A percentile compares a stretch with the other conserved stretches of the same genome.
Conservation (phyloP, 2,797 vertebrate genomes). For the Halcyon leucocephala region DNA sequence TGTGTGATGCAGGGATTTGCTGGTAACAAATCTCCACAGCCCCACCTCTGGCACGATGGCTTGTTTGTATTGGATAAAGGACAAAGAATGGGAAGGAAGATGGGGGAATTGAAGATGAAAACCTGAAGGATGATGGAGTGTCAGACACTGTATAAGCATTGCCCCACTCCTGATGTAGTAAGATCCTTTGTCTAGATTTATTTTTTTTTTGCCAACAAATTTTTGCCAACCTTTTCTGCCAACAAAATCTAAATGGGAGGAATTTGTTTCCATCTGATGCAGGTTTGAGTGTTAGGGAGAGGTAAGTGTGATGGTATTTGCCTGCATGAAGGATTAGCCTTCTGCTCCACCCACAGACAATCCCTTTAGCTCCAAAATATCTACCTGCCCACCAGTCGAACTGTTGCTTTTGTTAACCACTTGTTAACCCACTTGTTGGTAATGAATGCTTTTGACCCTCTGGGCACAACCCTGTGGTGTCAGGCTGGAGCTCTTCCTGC, state of each 20-base stretch:
- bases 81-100: neutral
- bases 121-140: neutral
- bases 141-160: rapidly evolving
- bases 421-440: neutral
- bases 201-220: neutral
- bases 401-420: neutral
- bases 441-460: neutral
- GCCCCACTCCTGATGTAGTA: rapidly evolving
- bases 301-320: neutral
- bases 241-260: neutral
- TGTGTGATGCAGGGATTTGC: neutral
- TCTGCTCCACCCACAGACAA: neutral
- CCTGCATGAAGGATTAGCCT: neutral
- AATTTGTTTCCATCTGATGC: neutral
- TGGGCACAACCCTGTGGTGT: neutral
- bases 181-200: neutral
- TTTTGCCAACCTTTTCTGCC: neutral
- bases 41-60: constrained; percentile 9
- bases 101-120: neutral
- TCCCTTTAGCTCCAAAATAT: neutral
- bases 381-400: neutral
- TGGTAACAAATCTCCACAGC: neutral
- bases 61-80: neutral
- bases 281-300: neutral
- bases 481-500: neutral